Base-by-base conservation (phyloP, 2,888 invertebrate genomes). In the Heteromurus nitidus region DNA sequence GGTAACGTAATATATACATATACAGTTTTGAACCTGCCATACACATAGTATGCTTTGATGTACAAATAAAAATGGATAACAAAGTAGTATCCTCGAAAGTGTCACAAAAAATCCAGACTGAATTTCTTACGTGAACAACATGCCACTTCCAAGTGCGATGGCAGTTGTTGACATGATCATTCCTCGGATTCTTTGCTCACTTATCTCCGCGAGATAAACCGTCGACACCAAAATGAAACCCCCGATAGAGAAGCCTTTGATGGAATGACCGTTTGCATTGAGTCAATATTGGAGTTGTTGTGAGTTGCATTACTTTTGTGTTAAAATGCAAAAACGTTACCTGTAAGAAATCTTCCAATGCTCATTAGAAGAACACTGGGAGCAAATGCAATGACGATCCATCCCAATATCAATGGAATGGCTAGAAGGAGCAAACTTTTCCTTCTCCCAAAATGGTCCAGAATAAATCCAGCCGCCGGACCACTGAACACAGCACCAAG, bases 181-280 rank as follows among this genome's bases (percentile, higher is more conserved):
- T n/a, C 86, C 86, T 76, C 97, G 91, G 86, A 96, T 93, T 30
- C 93, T 92, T 87, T 93, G 94, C 87, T 96, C 94, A 0, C 96
- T 93, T 62, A 96, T 95, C 91, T 98, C 98, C 55, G 93, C 93
- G 3, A 93, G 94, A 88, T 96, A 96, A 84, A 96, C 92, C 0
- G 96, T 96, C 0, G 94, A 94, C 0, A 94, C 93, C n/a, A 95
- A 93, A 87, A 95, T 95, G 88, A 94, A 94, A 1, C 95, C 94
- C 30, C 96, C 96, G 31, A 93, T 93, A 16, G 94, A 93, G 50
- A 94, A n/a, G n/a, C n/a, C n/a, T n/a, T n/a, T n/a, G n/a, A n/a
- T n/a, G n/a, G n/a, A n/a, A n/a, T n/a, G n/a, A n/a, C n/a, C n/a
- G n/a, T n/a, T n/a, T n/a, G n/a, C n/a, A n/a, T n/a, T n/a, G n/a